A percentile compares a stretch with the other conserved stretches of the same genome.
Conservation (phyloP, 2,797 vertebrate genomes). For the Peromyscus attwateri region DNA sequence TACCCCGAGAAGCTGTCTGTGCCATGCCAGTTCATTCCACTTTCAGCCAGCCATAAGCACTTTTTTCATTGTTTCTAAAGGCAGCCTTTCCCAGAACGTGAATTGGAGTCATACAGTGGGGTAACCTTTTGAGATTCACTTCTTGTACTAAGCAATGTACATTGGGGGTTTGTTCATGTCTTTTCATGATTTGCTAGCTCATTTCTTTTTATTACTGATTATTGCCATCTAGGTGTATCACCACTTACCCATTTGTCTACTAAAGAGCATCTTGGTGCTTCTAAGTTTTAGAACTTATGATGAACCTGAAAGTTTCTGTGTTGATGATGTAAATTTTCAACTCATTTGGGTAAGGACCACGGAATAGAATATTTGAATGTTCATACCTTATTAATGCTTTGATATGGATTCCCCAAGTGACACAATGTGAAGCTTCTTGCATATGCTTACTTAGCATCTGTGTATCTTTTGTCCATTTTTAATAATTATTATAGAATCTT, state of each 20-base stretch:
- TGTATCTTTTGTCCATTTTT: background rate
- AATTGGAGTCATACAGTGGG: background rate
- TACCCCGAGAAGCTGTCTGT: background rate
- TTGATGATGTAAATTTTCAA: background rate
- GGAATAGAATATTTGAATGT: background rate
- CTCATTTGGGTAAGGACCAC: background rate
- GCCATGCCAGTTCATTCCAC: background rate
- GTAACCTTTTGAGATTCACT: background rate
- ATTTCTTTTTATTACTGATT: slow-evolving; percentile 17
- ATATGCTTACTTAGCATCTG: background rate
- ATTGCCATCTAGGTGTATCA: background rate
- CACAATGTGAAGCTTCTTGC: background rate
- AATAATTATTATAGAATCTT: background rate
- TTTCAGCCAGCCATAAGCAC: background rate
- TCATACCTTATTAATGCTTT: background rate
- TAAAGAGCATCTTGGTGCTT: slow-evolving; percentile 1
- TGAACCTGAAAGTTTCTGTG: background rate
- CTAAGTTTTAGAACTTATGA: background rate
- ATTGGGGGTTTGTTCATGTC: background rate
- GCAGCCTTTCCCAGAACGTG: background rate
- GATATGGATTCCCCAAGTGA: background rate
- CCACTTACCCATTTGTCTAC: background rate
- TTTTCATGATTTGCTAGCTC: background rate
- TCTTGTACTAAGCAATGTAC: background rate
- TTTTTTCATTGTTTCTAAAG: background rate